phyloP scores from a whole-genome alignment of 2,797 vertebrate species.

The Oreochromis grahami region DNA sequence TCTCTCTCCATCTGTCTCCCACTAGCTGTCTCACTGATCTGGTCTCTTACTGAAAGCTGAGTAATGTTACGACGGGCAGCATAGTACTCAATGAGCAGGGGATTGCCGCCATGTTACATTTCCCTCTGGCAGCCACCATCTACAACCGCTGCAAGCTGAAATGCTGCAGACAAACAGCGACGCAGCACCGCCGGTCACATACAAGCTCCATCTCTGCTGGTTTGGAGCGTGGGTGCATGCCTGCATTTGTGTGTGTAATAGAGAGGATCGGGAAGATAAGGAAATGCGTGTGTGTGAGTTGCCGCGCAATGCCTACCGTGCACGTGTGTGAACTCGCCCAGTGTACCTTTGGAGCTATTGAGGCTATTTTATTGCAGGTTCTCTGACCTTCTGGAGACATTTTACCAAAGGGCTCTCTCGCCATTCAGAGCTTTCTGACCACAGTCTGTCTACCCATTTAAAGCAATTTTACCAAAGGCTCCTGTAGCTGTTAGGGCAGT shows the following conservation, averaged over 20 bases:
- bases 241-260: background rate
- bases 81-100: slow-evolving; percentile 50
- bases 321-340: background rate
- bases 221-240: background rate
- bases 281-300: background rate
- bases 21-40: slow-evolving; percentile 35
- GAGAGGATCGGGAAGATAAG: background rate
- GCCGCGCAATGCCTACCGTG: background rate
- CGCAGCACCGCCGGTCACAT: background rate
- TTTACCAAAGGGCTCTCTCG: slow-evolving; percentile 66
- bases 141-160: slow-evolving; percentile 12
- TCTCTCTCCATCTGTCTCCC: slow-evolving; percentile 34
- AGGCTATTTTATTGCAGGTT: slow-evolving; percentile 45
- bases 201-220: background rate
- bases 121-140: slow-evolving; percentile 46
- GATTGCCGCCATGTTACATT: slow-evolving; percentile 52
- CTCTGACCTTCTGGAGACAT: slow-evolving; percentile 71
- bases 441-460: slow-evolving; percentile 58
- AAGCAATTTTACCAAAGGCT: slow-evolving; percentile 66
- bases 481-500: slow-evolving; percentile 55
- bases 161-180: slow-evolving; percentile 26
- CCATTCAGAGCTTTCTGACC: slow-evolving; percentile 53
- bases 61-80: slow-evolving; percentile 52
- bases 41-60: slow-evolving; percentile 53
- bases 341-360: slow-evolving; percentile 44